Conservation (phyloP, 2,888 invertebrate species). For the Netelia inedita region DNA sequence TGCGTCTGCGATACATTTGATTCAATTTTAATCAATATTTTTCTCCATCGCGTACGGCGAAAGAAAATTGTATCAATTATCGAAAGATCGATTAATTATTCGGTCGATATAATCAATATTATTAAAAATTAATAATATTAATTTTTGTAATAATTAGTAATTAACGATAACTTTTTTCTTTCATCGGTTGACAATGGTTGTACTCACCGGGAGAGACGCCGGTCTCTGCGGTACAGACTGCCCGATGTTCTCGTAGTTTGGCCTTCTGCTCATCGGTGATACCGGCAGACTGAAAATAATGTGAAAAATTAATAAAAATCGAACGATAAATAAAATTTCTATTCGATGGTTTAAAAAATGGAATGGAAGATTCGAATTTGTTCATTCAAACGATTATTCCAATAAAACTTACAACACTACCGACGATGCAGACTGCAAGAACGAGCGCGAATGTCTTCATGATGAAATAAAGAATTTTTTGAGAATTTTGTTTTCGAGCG, state of each 20-base stretch:
- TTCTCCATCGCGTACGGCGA: not conserved
- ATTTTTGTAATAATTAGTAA: not conserved
- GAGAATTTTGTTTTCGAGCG: not conserved
- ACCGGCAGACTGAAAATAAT: slow-evolving; percentile 46
- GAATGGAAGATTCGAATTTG: not conserved
- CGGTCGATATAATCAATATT: not conserved
- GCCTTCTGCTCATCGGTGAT: slow-evolving; percentile 62
- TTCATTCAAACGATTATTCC: not conserved
- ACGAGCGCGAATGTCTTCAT: slow-evolving; percentile 72
- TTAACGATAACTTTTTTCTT: not conserved
- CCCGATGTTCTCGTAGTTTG: slow-evolving; percentile 72
- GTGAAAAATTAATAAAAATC: not conserved
- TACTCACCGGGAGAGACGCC: slow-evolving; percentile 75
- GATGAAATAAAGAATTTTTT: slow-evolving; percentile 11
- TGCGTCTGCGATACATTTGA: slow-evolving; percentile 69
- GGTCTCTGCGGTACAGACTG: slow-evolving; percentile 74
- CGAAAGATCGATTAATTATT: not conserved
- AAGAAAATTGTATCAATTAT: not conserved
- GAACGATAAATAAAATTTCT: not conserved
- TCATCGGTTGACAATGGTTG: not conserved
- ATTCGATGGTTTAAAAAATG: not conserved
- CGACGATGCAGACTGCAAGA: slow-evolving; percentile 70
- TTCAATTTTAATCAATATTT: not conserved
- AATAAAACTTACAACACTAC: slow-evolving; percentile 68
- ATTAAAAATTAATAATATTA: not conserved